A percentile compares a stretch with the other conserved stretches of the same genome.
These are phyloP conservation scores for Sebastiscus tertius DNA, from an alignment of 2,797 vertebrate genomes.

Conservation along the genomic window DNA sequence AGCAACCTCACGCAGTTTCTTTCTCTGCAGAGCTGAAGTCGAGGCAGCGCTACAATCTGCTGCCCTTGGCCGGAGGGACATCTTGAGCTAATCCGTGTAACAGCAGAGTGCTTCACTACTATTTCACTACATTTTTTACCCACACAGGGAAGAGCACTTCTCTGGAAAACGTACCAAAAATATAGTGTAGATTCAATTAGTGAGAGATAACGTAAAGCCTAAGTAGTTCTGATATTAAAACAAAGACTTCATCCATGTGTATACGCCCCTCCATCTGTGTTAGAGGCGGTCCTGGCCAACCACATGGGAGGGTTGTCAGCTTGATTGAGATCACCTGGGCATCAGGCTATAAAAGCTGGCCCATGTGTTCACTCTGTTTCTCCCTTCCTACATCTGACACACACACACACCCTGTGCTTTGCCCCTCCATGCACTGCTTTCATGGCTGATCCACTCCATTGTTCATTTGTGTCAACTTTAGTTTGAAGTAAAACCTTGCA, in stretches of 20 bases:
- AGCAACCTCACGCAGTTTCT: constrained; percentile 32
- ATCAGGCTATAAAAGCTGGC: background rate
- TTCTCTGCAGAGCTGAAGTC: constrained; percentile 6
- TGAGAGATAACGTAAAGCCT: background rate
- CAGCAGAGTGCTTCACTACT: background rate
- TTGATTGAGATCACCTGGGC: background rate
- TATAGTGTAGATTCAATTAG: background rate
- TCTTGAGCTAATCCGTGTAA: constrained; percentile 17
- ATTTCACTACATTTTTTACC: background rate
- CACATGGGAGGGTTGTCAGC: background rate
- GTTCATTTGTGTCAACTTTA: background rate
- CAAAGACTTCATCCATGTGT: background rate
- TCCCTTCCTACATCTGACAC: background rate
- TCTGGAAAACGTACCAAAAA: background rate
- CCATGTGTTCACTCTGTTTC: background rate
- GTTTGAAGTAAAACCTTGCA: background rate
- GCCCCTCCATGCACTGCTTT: background rate
- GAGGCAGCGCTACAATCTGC: constrained; percentile 11
- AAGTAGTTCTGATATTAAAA: background rate
- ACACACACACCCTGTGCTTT: background rate
- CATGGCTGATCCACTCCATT: background rate
- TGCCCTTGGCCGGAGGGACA: constrained; percentile 24
- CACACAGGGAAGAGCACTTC: background rate
- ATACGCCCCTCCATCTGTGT: background rate
- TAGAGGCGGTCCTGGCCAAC: background rate